A percentile compares a stretch with the other conserved stretches of the same genome.
Conservation (phyloP, 2,797 vertebrate genomes). For the Scyliorhinus canicula region DNA sequence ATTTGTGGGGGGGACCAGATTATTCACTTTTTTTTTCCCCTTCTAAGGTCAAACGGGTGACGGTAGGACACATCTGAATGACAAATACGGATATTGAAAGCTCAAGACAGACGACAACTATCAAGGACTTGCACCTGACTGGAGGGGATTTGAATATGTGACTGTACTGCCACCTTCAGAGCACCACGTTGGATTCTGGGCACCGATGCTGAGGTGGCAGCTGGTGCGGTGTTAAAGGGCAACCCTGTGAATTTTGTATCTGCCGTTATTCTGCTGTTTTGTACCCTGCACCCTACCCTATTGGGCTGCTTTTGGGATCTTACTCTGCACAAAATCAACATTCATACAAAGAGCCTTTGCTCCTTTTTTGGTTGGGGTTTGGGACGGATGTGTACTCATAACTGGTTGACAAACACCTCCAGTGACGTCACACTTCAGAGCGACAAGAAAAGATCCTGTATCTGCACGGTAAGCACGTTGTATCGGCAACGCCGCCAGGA, state of each 20-base stretch:
- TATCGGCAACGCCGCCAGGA: too few relatives aligned
- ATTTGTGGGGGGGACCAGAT: background rate
- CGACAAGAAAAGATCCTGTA: too few relatives aligned
- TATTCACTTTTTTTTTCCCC: background rate
- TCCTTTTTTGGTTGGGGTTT: background rate
- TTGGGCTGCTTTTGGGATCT: background rate
- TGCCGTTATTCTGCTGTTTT: background rate
- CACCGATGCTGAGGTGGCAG: background rate
- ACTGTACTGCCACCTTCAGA: background rate
- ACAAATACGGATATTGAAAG: constrained; percentile 87
- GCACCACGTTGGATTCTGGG: background rate
- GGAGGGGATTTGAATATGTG: too few relatives aligned
- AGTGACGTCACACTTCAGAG: background rate
- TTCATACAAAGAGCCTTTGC: background rate
- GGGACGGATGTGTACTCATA: background rate
- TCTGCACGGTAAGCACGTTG: too few relatives aligned
- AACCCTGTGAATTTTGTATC: background rate
- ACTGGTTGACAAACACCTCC: background rate
- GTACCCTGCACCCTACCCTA: background rate
- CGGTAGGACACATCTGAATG: constrained; percentile 90
- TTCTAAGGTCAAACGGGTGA: constrained; percentile 84
- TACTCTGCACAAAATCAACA: background rate
- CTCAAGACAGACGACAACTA: background rate
- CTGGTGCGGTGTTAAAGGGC: background rate
- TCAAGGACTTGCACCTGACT: background rate